Evolutionary conservation across 2,797 vertebrate species (phyloP).

Genomic region (Mallotus villosus): DNA sequence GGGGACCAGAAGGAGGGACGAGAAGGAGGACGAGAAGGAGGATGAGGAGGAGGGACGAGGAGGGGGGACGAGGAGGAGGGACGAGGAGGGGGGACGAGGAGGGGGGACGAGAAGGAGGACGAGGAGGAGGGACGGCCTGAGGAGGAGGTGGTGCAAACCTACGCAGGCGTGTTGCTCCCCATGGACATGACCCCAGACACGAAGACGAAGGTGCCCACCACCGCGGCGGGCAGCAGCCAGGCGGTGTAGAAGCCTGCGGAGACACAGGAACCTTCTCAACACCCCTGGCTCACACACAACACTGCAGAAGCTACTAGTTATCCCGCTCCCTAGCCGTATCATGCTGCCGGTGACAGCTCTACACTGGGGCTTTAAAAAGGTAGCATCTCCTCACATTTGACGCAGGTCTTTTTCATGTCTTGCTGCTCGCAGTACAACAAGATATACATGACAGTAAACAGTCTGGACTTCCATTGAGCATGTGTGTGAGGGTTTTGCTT

Average conservation of each 20-base stretch:
- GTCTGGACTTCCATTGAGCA: not conserved
- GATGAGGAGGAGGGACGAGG: too few relatives aligned
- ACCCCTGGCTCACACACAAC: not conserved
- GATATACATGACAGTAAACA: not conserved
- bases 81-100: too few relatives aligned
- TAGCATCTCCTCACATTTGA: not conserved
- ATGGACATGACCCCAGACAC: conserved; percentile 75
- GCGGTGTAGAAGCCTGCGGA: conserved; percentile 80
- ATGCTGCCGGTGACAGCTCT: not conserved
- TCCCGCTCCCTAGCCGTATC: not conserved
- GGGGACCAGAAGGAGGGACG: too few relatives aligned
- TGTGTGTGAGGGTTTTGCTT: conserved; percentile 22
- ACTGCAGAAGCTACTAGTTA: not conserved
- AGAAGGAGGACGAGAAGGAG: too few relatives aligned
- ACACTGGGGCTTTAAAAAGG: not conserved
- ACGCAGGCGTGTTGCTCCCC: conserved; percentile 77
- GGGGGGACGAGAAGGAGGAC: too few relatives aligned
- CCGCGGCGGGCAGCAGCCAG: conserved; percentile 79
- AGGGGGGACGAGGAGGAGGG: too few relatives aligned
- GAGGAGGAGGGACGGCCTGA: too few relatives aligned
- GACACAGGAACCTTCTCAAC: conserved; percentile 42
- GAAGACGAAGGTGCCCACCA: conserved; percentile 79
- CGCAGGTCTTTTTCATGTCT: not conserved
- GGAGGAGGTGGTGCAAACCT: conserved; percentile 51
- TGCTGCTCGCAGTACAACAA: not conserved